Evolutionary conservation across 2,888 invertebrate species (phyloP), one percentile per base, ranked within the genome.

Genomic region (Epicampocera succincta): DNA sequence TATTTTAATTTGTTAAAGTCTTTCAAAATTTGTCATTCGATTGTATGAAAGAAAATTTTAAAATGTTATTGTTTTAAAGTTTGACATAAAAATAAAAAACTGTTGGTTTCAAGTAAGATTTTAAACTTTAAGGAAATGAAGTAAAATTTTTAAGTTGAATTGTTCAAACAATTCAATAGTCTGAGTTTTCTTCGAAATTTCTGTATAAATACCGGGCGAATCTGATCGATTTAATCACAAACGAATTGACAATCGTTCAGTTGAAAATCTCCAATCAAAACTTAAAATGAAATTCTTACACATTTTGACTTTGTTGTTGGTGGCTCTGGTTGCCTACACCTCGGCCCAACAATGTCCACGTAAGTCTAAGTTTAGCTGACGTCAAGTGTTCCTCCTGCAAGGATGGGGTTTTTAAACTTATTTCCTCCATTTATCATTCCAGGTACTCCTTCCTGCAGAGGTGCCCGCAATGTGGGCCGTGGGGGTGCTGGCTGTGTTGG

Each of bases 301-400:
- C n/a, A 44, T 25, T 44, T 15, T 60, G 0, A 1, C 38, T 19
- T 44, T 63, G 6, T 25, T 71, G 40, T 12, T 71, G 46, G 21
- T 60, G 1, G 33, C 58, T 33, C 60, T 71, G 11, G 48, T 60
- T 11, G 58, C 58, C 4, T 60, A 71, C 15, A 46, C 56, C 11
- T 72, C 72, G 12, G 72, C 52, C n/a, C 72, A 72, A 42, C 60
- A 44, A 44, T 72, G 72, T 42, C 15, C 12, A 5, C 48, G 58
- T 11, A 52, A 50, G 33, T 33, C 8, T 33, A 6, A 33, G 1
- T 33, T 33, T n/a, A n/a, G n/a, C n/a, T n/a, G n/a, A n/a, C n/a
- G n/a, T n/a, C n/a, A n/a, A n/a, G n/a, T n/a, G n/a, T n/a, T n/a
- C n/a, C n/a, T n/a, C n/a, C n/a, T n/a, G n/a, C n/a, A n/a, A n/a